Conservation (phyloP, 1,140 invertebrate species). For the Ceratina australensis region DNA sequence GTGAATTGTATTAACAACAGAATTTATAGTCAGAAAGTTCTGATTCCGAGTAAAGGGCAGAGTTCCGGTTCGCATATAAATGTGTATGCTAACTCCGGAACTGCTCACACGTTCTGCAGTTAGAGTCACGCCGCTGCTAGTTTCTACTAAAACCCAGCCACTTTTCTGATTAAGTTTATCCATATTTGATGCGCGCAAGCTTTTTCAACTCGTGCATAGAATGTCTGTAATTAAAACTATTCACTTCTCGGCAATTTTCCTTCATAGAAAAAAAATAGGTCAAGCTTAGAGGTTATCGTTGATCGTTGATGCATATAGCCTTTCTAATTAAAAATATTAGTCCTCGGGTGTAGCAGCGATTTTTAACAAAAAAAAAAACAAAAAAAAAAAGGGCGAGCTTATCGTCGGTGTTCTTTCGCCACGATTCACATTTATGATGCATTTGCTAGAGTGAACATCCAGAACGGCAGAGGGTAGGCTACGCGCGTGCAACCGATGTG, state of each 20-base stretch:
- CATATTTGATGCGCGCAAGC: background rate
- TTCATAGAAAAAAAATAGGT: too few relatives aligned
- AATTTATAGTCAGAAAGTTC: slow-evolving; percentile 50
- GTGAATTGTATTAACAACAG: slow-evolving; percentile 57
- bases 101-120: background rate
- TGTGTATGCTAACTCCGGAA: slow-evolving; percentile 10
- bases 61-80: slow-evolving; percentile 13
- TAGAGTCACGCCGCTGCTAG: background rate
- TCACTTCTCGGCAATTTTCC: too few relatives aligned
- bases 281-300: too few relatives aligned
- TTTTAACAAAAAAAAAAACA: too few relatives aligned
- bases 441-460: background rate
- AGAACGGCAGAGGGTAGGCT: background rate
- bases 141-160: background rate
- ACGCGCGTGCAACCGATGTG: background rate
- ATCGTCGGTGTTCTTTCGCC: background rate
- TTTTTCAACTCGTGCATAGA: too few relatives aligned
- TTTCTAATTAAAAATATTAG: too few relatives aligned
- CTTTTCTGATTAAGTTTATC: slow-evolving; percentile 25
- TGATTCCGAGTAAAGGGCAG: background rate
- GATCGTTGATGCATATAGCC: too few relatives aligned
- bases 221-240: too few relatives aligned
- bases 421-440: slow-evolving; percentile 5
- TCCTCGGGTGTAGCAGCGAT: too few relatives aligned
- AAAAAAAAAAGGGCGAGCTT: too few relatives aligned